Evolutionary conservation across 2,113 vertebrate genomes (phyloP).

Genomic region (Neodon shergylaensis): DNA sequence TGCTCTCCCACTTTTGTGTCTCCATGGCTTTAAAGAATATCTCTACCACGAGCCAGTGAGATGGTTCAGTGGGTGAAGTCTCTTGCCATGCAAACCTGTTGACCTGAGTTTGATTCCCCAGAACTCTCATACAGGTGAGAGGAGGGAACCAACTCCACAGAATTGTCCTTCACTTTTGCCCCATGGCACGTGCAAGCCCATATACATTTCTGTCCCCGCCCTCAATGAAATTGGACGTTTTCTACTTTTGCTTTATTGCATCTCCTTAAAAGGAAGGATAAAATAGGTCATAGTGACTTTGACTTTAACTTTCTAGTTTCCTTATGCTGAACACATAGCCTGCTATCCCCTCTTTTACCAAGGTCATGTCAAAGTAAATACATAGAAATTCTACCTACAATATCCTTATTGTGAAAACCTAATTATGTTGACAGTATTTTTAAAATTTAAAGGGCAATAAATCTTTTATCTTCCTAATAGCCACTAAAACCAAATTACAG

Average conservation of each 20-base stretch:
- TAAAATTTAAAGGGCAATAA: neutral
- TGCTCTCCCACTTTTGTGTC: conserved; percentile 31
- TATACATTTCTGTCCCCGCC: too few relatives aligned
- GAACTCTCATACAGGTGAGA: neutral
- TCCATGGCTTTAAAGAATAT: neutral
- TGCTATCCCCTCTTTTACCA: neutral
- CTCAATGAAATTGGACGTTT: neutral
- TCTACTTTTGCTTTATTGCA: neutral
- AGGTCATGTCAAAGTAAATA: neutral
- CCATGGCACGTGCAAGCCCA: neutral
- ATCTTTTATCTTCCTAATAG: conserved; percentile 6
- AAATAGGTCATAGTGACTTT: conserved; percentile 38
- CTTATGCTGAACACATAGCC: neutral
- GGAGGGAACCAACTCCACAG: neutral
- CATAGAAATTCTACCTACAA: neutral
- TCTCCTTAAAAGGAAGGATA: conserved; percentile 52
- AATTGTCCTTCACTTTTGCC: neutral
- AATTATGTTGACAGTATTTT: conserved; percentile 9
- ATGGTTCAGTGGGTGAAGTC: neutral
- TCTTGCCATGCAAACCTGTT: neutral
- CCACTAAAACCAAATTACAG: conserved; percentile 34
- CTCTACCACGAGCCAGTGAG: neutral
- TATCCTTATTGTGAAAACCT: neutral
- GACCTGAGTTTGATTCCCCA: neutral
- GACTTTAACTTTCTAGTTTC: neutral